Evolutionary conservation across 1,140 invertebrate genomes (phyloP), one percentile per base, ranked within the genome.

Genomic region (Temnothorax longispinosus): DNA sequence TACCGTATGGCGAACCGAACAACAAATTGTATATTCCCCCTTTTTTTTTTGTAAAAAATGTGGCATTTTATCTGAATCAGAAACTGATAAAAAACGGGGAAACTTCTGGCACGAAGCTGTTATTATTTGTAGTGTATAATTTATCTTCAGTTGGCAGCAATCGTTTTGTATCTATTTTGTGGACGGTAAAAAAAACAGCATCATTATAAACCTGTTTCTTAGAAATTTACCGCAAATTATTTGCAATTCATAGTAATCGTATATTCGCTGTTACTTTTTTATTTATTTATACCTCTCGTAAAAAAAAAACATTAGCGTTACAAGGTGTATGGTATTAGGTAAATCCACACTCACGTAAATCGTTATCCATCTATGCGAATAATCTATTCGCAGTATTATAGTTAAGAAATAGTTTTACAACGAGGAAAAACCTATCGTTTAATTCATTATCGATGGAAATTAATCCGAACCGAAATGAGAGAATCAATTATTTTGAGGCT

Each of bases 371-470:
- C 10, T 47, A 50, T 47, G 41, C 0, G 21, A 38, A 50, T 38
- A 21, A 76, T 58, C 1, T 76, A 21, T 65, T 78, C 44, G 44
- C 13, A 67, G 44, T 38, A 65, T 78, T 52, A 13, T 65, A 58
- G 13, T 41, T 54, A 44, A 13, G 2, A 38, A 1, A 18, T 76
- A 41, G 15, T 58, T 62, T 2, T 44, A 67, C 10, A 65, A 50
- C 3, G 7, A 38, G 44, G 44, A 67, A 50, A 27, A 78, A 41
- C n/a, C 21, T 76, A 21, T 35, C 15, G n/a, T 7, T 77, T 4
- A 47, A 35, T 62, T 76, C 15, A 4, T 44, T 62, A 69, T 44
- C n/a, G 11, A 47, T 69, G 41, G n/a, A 67, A 67, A 67, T 69
- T 44, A 21, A 69, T 44, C 6, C 11, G 8, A 67, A 21, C 10